These are phyloP conservation scores for Drosophila gunungcola DNA, from an alignment of 1,140 invertebrate species.

Conservation along the genomic window DNA sequence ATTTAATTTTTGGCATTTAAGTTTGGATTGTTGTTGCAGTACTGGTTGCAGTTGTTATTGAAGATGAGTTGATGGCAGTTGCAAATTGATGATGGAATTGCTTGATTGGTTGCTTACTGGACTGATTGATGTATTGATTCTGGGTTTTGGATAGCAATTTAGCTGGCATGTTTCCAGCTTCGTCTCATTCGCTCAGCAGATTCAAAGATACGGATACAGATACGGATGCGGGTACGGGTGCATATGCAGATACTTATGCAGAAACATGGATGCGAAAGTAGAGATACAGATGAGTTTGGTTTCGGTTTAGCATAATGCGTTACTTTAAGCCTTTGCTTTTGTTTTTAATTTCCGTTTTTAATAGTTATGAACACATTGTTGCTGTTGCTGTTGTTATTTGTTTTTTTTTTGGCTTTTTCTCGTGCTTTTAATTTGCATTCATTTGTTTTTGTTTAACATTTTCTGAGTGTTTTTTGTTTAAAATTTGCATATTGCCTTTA, in stretches of 20 bases:
- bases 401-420: conserved; percentile 21
- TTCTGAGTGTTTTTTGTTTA: conserved; percentile 58
- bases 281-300: conserved; percentile 42
- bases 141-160: conserved; percentile 46
- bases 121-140: conserved; percentile 68
- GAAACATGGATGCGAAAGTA: conserved; percentile 49
- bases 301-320: conserved; percentile 55
- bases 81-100: conserved; percentile 72
- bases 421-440: conserved; percentile 34
- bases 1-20: conserved; percentile 48
- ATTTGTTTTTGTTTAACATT: conserved; percentile 46
- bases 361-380: conserved; percentile 74
- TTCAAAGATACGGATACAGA: conserved; percentile 31
- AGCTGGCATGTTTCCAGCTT: conserved; percentile 61
- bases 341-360: conserved; percentile 53
- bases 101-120: conserved; percentile 65
- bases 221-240: conserved; percentile 41
- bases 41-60: conserved; percentile 38
- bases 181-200: conserved; percentile 16
- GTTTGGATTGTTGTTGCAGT: conserved; percentile 15
- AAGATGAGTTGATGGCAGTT: conserved; percentile 68
- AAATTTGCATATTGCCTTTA: conserved; percentile 70
- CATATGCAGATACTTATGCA: conserved; percentile 37
- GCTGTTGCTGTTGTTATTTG: conserved; percentile 47
- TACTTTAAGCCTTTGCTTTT: conserved; percentile 33